Conservation (phyloP, 2,888 invertebrate genomes). For the Malthinus flaveolus region DNA sequence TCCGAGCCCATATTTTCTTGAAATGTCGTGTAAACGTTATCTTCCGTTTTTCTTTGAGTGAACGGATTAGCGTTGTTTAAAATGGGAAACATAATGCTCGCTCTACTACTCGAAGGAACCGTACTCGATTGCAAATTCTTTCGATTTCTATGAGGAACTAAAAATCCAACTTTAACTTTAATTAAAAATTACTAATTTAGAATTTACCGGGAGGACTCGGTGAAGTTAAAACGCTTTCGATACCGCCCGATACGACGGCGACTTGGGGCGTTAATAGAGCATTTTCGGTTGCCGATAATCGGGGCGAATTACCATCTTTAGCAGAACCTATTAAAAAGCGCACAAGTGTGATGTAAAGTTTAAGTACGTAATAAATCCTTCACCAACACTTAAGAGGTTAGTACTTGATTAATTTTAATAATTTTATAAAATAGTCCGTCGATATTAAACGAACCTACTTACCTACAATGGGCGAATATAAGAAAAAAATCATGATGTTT, state of each 20-base stretch:
- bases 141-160: slow-evolving; percentile 54
- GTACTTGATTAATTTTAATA: too few species aligned
- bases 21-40: slow-evolving; percentile 45
- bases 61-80: slow-evolving; percentile 63
- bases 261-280: slow-evolving; percentile 46
- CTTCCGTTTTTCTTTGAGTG: slow-evolving; percentile 58
- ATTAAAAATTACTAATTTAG: slow-evolving; percentile 31
- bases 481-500: too few species aligned
- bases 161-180: not conserved
- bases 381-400: too few species aligned
- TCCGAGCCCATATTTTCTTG: slow-evolving; percentile 67
- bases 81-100: slow-evolving; percentile 66
- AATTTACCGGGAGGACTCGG: slow-evolving; percentile 65
- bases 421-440: too few species aligned
- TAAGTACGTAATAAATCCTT: too few species aligned
- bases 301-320: slow-evolving; percentile 25
- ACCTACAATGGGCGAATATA: too few species aligned
- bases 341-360: too few species aligned
- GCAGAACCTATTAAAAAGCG: too few species aligned
- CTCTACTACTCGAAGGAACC: slow-evolving; percentile 71
- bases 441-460: too few species aligned
- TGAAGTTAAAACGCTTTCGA: slow-evolving; percentile 55
- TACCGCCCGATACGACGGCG: slow-evolving; percentile 51
- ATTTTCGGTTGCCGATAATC: slow-evolving; percentile 33
- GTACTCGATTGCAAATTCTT: slow-evolving; percentile 55